Evolutionary conservation across 2,888 invertebrate species (phyloP).

Genomic region (Anoncus sp.): DNA sequence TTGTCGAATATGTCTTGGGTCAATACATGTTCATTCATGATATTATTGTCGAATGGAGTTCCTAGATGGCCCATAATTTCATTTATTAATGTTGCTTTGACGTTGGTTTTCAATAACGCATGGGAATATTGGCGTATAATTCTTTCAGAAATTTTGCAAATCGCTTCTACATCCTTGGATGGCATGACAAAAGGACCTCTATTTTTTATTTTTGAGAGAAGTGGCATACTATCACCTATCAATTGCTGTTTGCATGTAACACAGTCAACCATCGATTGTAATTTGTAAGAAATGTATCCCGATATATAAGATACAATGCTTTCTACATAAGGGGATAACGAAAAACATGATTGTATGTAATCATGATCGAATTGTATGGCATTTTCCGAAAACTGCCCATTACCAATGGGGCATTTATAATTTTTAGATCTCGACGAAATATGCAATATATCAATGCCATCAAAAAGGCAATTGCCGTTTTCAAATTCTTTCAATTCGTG

Average conservation of each 20-base stretch:
- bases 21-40: background rate
- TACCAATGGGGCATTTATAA: conserved; percentile 16
- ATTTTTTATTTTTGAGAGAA: conserved; percentile 40
- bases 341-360: conserved; percentile 29
- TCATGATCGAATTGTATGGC: conserved; percentile 32
- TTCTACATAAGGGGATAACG: conserved; percentile 38
- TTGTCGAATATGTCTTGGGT: conserved; percentile 4
- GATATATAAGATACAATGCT: no score
- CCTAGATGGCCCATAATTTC: conserved; percentile 23
- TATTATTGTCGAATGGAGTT: conserved; percentile 8
- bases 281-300: no score
- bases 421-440: conserved; percentile 21
- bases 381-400: background rate
- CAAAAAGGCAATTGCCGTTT: conserved; percentile 48
- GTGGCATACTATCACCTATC: conserved; percentile 24
- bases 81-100: conserved; percentile 22
- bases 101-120: conserved; percentile 7
- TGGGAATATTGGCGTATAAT: conserved; percentile 18
- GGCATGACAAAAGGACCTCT: conserved; percentile 35
- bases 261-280: no score
- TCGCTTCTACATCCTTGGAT: conserved; percentile 32
- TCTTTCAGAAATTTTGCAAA: conserved; percentile 32
- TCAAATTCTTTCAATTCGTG: conserved; percentile 45
- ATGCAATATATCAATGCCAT: conserved; percentile 31
- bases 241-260: no score